These are phyloP conservation scores for Eristalinus sepulchralis DNA, from an alignment of 2,888 invertebrate genomes.

Conservation along the genomic window DNA sequence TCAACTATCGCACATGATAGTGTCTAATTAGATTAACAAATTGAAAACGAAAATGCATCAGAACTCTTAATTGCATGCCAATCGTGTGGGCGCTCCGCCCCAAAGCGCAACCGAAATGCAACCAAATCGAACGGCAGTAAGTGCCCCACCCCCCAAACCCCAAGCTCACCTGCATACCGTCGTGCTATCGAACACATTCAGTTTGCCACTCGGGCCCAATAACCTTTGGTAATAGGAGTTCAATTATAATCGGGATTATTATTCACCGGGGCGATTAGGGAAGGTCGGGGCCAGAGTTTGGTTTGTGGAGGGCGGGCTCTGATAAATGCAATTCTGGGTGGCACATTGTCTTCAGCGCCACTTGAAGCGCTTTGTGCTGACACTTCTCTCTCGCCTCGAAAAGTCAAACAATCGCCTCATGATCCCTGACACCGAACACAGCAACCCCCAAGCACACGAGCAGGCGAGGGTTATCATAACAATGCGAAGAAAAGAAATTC, in stretches of 20 bases:
- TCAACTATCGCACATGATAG: not conserved
- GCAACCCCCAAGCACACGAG: not conserved
- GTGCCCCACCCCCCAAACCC: not conserved
- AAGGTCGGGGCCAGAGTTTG: slow-evolving; percentile 4
- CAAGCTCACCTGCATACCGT: not conserved
- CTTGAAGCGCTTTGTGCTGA: slow-evolving; percentile 9
- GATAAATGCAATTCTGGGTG: not conserved
- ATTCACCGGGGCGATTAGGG: slow-evolving; percentile 41
- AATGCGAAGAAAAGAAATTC: slow-evolving; percentile 19
- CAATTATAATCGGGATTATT: slow-evolving; percentile 38
- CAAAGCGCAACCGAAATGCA: not conserved
- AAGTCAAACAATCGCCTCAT: slow-evolving; percentile 41
- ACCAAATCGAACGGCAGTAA: too few species aligned
- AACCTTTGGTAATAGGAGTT: slow-evolving; percentile 34
- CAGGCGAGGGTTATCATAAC: slow-evolving; percentile 7
- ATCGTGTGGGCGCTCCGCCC: not conserved
- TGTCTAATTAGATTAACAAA: slow-evolving; percentile 50
- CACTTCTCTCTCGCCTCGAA: slow-evolving; percentile 24
- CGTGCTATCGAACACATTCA: not conserved
- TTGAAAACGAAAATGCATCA: slow-evolving; percentile 40
- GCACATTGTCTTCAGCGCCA: not conserved
- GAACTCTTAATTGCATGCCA: slow-evolving; percentile 39
- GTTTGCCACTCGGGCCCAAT: not conserved
- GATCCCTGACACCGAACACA: slow-evolving; percentile 27
- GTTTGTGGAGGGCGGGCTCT: too few species aligned